These are phyloP conservation scores for Halcyon chelicuti DNA, from an alignment of 2,797 vertebrate species.

Conservation along the genomic window DNA sequence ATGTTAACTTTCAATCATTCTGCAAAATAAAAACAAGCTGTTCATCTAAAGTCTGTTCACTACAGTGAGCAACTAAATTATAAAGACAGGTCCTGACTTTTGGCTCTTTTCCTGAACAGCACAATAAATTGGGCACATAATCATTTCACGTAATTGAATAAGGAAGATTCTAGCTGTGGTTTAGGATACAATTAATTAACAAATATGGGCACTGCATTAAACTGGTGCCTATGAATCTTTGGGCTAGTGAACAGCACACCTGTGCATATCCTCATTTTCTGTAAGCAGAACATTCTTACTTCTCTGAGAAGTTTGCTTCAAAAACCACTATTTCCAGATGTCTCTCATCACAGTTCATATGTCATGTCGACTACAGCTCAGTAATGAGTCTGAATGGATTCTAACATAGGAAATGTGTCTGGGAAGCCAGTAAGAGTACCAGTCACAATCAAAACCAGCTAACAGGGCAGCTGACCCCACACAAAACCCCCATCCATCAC, in stretches of 20 bases:
- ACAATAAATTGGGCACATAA: background rate
- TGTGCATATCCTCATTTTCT: background rate
- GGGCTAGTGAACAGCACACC: background rate
- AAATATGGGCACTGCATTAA: background rate
- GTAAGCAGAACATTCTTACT: background rate
- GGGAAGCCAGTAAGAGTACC: background rate
- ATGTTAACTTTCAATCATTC: background rate
- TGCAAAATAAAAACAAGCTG: background rate
- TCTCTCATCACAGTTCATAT: background rate
- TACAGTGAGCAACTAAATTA: background rate
- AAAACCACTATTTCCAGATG: background rate
- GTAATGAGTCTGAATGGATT: background rate
- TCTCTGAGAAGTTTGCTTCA: background rate
- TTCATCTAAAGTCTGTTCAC: background rate
- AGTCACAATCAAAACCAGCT: background rate
- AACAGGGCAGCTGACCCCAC: background rate
- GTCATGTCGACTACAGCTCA: background rate
- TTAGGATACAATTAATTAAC: constrained; percentile 1
- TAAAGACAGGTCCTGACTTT: background rate
- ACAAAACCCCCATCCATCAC: background rate
- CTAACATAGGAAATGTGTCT: background rate
- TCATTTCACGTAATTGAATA: background rate
- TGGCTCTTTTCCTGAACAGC: background rate
- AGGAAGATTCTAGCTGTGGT: background rate
- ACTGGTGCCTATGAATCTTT: background rate